Conservation (phyloP, 1,140 invertebrate genomes). For the Bombus fervidus region DNA sequence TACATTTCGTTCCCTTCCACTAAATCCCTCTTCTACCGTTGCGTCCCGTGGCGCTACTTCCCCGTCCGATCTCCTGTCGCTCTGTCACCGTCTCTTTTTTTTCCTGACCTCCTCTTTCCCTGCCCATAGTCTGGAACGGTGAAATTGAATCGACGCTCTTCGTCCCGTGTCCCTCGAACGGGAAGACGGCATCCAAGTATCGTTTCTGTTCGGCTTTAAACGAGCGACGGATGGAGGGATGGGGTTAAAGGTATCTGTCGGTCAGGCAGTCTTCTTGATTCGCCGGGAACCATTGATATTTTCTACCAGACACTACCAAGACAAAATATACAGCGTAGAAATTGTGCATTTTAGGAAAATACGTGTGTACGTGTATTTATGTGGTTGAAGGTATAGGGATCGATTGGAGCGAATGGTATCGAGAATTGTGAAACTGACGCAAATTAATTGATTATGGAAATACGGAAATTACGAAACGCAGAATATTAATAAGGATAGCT, state of each 20-base stretch:
- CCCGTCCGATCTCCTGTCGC: conserved; percentile 2
- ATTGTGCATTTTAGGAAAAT: too few species aligned
- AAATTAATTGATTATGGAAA: conserved; percentile 53
- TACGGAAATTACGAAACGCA: conserved; percentile 15
- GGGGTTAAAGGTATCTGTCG: background rate
- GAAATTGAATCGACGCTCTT: conserved; percentile 67
- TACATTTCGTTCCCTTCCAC: conserved; percentile 67
- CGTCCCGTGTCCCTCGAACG: conserved; percentile 44
- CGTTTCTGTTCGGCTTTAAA: conserved; percentile 48
- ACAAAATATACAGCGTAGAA: background rate
- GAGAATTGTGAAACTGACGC: conserved; percentile 29
- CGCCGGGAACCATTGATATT: background rate
- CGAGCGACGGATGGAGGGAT: background rate
- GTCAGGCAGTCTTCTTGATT: background rate
- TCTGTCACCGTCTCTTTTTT: conserved; percentile 17
- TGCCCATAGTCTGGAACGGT: conserved; percentile 57
- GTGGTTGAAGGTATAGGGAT: background rate
- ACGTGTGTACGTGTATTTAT: background rate
- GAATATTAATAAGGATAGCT: conserved; percentile 38
- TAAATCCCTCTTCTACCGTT: conserved; percentile 46
- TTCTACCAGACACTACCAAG: background rate
- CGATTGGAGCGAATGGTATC: conserved; percentile 4
- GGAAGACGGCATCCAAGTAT: conserved; percentile 53
- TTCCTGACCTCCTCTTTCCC: background rate
- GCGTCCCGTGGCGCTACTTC: background rate